Percentiles rank a stretch among this genome's conserved stretches.
Conservation (phyloP, 2,797 vertebrate genomes). For the Danionella dracula region DNA sequence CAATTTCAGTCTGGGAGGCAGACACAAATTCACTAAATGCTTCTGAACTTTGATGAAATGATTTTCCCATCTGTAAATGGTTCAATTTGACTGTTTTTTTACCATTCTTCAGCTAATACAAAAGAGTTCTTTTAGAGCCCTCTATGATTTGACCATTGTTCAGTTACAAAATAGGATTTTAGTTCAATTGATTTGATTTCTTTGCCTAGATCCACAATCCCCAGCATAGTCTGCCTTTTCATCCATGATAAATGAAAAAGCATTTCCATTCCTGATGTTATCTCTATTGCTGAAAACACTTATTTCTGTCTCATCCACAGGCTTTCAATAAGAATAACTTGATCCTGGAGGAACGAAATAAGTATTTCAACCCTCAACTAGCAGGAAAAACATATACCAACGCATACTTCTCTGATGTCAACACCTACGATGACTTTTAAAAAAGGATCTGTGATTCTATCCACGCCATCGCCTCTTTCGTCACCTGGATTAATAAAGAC, state of each 20-base stretch:
- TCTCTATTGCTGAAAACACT: background rate
- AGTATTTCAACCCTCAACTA: constrained; percentile 96
- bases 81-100: background rate
- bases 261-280: background rate
- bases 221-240: background rate
- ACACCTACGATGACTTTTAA: constrained; percentile 97
- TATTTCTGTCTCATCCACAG: constrained; percentile 57
- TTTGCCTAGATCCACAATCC: constrained; percentile 17
- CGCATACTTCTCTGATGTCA: constrained; percentile 95
- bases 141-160: constrained; percentile 22
- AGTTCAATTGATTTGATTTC: constrained; percentile 5
- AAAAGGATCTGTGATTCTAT: constrained; percentile 34
- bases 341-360: constrained; percentile 96
- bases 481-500: constrained; percentile 58
- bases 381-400: constrained; percentile 95
- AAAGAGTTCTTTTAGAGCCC: background rate
- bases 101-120: background rate
- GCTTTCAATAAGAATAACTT: constrained; percentile 99
- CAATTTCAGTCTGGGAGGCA: background rate
- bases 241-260: background rate
- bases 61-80: background rate
- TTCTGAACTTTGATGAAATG: background rate
- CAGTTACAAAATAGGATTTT: background rate
- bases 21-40: background rate
- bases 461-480: constrained; percentile 46